Base-by-base conservation (phyloP, 1,140 invertebrate genomes). In the Drosophila malerkotliana region DNA sequence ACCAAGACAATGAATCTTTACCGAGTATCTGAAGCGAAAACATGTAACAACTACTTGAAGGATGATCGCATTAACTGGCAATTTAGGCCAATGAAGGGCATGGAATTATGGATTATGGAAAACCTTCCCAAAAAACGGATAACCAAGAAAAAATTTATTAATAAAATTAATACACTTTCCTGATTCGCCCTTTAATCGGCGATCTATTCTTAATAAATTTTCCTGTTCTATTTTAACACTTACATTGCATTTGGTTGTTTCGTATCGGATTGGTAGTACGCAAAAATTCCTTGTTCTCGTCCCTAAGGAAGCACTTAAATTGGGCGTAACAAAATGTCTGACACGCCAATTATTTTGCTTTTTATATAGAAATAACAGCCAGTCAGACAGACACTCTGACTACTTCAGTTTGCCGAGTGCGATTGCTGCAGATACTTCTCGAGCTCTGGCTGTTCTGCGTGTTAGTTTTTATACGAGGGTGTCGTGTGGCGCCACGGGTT, bases 261-360 rank as follows among this genome's bases (percentile, higher is more conserved):
- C 5, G 41, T 4, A 37, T 58, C 64, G 41, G 21, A 51, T 45
- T 55, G 30, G 9, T 53, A 41, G 45, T 26, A 44, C 30, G 47
- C 47, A 55, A 68, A 68, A 67, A 55, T 67, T 30, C 14, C 34
- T 9, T 10, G 10, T 18, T 39, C 12, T 37, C 10, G 18, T 15
- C 44, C 60, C 62, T 39, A 48, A 67, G 82, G 81, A 87, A 85
- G 69, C 82, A 85, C 82, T 85, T 85, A 85, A 85, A 85, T 85
- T 85, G 81, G 81, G 78, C 82, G 74, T 79, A 85, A 82, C 82
- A 85, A 85, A 85, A 87, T 87, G 83, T 85, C 82, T 85, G 82
- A 87, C 82, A 82, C 62, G 82, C 83, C 82, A 85, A 85, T 85
- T 85, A 85, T 88, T 85, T 88, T 88, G 56, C 78, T 82, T 85